phyloP scores from a whole-genome alignment of 1,140 invertebrate genomes.

The Ceratitis capitata region DNA sequence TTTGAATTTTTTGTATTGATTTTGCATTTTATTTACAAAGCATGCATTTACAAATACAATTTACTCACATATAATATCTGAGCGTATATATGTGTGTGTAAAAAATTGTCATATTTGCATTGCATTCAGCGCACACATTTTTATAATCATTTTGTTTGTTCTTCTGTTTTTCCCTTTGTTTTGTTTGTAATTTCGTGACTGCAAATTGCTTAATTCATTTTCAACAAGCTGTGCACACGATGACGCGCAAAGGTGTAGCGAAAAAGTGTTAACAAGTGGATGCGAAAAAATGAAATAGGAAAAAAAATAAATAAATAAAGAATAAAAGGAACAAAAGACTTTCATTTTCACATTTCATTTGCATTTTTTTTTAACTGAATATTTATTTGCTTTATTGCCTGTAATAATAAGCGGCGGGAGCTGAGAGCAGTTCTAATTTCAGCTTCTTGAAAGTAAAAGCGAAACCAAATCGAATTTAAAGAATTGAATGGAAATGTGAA shows the following conservation, averaged over 20 bases:
- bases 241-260: neutral
- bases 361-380: no score
- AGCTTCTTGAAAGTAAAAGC: no score
- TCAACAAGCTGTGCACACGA: neutral
- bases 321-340: no score
- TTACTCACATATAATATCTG: neutral
- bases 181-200: neutral
- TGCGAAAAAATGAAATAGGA: neutral
- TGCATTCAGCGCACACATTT: no score
- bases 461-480: no score
- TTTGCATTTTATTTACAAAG: slow-evolving; percentile 18
- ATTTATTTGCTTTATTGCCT: no score
- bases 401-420: no score
- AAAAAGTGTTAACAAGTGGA: neutral
- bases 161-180: neutral
- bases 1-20: slow-evolving; percentile 22
- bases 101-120: no score
- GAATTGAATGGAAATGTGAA: no score
- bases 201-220: neutral
- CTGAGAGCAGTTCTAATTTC: no score
- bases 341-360: no score
- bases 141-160: neutral
- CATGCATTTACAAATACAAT: neutral
- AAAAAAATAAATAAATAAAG: no score
- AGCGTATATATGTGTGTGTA: neutral